These are phyloP conservation scores for Margarornis squamiger DNA, from an alignment of 2,797 vertebrate genomes.

Conservation along the genomic window DNA sequence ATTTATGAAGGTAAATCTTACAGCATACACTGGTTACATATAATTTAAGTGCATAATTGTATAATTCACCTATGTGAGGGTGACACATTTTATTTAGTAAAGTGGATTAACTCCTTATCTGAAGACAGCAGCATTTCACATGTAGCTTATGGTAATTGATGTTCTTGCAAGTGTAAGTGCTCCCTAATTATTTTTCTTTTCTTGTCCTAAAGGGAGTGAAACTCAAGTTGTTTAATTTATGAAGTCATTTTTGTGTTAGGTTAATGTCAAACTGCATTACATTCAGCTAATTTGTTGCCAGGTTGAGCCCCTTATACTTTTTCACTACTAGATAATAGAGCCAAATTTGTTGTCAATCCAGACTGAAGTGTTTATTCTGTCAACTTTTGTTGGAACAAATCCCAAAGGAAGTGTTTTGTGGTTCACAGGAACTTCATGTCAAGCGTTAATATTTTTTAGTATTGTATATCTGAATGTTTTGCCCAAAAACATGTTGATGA, in stretches of 20 bases:
- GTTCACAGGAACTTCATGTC: not conserved
- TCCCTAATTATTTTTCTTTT: constrained; percentile 67
- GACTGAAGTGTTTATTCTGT: not conserved
- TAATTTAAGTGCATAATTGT: constrained; percentile 29
- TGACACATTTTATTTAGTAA: constrained; percentile 60
- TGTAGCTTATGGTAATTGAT: constrained; percentile 70
- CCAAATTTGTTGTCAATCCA: not conserved
- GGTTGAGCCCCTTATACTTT: not conserved
- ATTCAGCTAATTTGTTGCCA: constrained; percentile 19
- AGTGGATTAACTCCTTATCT: constrained; percentile 71
- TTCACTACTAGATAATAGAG: not conserved
- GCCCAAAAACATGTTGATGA: constrained; percentile 14
- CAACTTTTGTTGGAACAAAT: constrained; percentile 27
- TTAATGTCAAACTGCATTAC: constrained; percentile 7
- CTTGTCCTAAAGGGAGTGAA: constrained; percentile 36
- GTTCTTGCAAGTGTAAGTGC: constrained; percentile 67
- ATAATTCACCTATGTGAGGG: not conserved
- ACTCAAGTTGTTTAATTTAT: constrained; percentile 65
- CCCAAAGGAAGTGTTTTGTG: constrained; percentile 10
- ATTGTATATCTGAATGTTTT: constrained; percentile 11
- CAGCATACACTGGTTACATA: not conserved
- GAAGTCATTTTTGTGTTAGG: constrained; percentile 29
- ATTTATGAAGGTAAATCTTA: constrained; percentile 1
- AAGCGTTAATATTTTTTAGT: constrained; percentile 12
- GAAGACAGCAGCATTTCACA: constrained; percentile 61